Conservation (phyloP, 2,888 invertebrate species). For the Poecilobothrus nobilitatus region DNA sequence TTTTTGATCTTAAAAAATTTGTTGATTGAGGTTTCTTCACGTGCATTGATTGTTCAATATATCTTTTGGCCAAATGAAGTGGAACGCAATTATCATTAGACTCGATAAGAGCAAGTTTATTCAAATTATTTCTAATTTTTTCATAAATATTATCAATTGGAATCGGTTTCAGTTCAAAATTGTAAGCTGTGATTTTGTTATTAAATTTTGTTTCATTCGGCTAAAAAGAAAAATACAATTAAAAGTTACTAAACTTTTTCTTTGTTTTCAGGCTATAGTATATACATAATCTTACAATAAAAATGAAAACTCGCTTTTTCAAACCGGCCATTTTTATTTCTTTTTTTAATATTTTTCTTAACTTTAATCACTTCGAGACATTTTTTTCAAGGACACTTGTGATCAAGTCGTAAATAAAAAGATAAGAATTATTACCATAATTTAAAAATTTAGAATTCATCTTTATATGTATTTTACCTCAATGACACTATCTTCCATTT, state of each 20-base stretch:
- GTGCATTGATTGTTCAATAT: slow-evolving; percentile 5
- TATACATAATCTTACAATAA: no score
- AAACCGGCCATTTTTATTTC: no score
- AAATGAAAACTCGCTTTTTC: no score
- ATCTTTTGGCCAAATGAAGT: neutral
- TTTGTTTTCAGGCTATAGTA: no score
- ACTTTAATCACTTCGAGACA: no score
- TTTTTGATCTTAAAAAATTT: neutral
- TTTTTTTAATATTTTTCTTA: no score
- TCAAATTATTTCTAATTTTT: neutral
- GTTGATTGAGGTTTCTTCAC: neutral
- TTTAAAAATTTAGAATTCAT: no score
- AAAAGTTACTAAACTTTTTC: neutral
- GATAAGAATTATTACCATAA: no score
- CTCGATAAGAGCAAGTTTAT: neutral
- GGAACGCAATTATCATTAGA: slow-evolving; percentile 8
- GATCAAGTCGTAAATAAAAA: neutral
- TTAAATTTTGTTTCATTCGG: neutral
- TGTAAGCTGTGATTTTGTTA: neutral
- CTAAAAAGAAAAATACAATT: neutral
- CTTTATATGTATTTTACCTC: neutral
- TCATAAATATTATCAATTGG: neutral
- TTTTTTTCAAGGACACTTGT: neutral
- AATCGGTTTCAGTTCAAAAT: neutral
- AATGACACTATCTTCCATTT: neutral